phyloP scores from a whole-genome alignment of 2,113 vertebrate genomes.

The Mesitornis unicolor region DNA sequence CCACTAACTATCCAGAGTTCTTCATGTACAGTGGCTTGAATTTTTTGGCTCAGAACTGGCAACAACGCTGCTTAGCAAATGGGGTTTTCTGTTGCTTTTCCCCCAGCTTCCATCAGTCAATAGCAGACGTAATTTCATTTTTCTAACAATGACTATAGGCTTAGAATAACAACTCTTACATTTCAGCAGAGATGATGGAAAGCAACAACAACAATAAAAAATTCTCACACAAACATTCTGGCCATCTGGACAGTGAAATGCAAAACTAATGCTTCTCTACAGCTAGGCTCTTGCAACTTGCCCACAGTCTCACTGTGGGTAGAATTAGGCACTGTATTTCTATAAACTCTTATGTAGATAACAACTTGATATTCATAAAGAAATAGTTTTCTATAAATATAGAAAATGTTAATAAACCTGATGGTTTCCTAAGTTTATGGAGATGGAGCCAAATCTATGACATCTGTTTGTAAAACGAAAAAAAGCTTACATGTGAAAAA shows the following conservation, averaged over 20 bases:
- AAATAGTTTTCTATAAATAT: neutral
- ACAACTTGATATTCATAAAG: neutral
- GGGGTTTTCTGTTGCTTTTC: neutral
- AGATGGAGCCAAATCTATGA: neutral
- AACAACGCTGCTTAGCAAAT: neutral
- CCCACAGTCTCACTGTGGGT: neutral
- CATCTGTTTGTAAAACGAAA: neutral
- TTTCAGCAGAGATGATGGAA: slow-evolving; percentile 11
- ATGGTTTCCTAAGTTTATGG: neutral
- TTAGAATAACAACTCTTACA: slow-evolving; percentile 12
- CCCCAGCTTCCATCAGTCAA: neutral
- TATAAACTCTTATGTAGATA: neutral
- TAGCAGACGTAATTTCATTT: slow-evolving; percentile 27
- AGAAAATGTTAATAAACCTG: neutral
- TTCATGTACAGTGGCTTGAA: neutral
- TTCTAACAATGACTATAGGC: slow-evolving; percentile 12
- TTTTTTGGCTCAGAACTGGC: neutral
- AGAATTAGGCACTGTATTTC: neutral
- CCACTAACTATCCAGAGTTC: neutral
- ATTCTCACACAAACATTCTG: neutral
- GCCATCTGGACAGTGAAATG: slow-evolving; percentile 37
- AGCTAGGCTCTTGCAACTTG: neutral
- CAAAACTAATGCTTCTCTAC: neutral
- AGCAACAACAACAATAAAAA: neutral
- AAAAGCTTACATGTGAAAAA: slow-evolving; percentile 10